Evolutionary conservation across 2,888 invertebrate species (phyloP), one percentile per base, ranked within the genome.

Genomic region (Ganaspis brasiliensis): DNA sequence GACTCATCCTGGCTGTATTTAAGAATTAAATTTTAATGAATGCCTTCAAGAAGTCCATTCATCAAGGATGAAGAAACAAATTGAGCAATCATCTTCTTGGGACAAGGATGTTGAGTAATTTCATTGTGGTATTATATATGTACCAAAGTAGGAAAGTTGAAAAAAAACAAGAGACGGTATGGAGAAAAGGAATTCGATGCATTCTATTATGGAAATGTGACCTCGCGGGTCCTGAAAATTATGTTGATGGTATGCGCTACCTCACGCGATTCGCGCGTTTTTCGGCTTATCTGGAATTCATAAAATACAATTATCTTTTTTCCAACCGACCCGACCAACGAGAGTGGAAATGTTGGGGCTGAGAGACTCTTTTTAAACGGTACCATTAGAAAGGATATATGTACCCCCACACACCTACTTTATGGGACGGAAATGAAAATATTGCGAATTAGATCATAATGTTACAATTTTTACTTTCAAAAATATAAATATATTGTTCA

Each of bases 221-320:
- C 86, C 87, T 86, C 87, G 83, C 87, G 84, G 82, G 83, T 88
- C 86, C 85, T 85, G 83, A 85, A 88, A 89, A 89, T 89, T 88
- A 89, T 89, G 89, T 89, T 89, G 88, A 89, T 89, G 88, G 86
- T 89, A 89, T 89, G 87, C 89, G 83, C 73, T 81, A 80, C 82
- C 63, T 73, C 59, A 76, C 81, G 72, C 82, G 81, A 79, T 78
- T 74, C 80, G 79, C 78, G 75, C 81, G 79, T 79, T 86, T 83
- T 82, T 83, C 78, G 83, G 81, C 83, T 87, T 87, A 87, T 85
- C 85, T 84, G 78, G 82, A 86, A 88, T 87, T 87, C 87, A 85
- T 88, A 86, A 87, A 88, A 87, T 86, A 85, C 84, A 86, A 88
- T 88, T 87, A 87, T 84, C 82, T 81, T 82, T 79, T 82, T 84